Percentiles rank a stretch among this genome's conserved stretches.
phyloP scores from a whole-genome alignment of 2,797 vertebrate genomes.

The Muraenolepis orangiensis region DNA sequence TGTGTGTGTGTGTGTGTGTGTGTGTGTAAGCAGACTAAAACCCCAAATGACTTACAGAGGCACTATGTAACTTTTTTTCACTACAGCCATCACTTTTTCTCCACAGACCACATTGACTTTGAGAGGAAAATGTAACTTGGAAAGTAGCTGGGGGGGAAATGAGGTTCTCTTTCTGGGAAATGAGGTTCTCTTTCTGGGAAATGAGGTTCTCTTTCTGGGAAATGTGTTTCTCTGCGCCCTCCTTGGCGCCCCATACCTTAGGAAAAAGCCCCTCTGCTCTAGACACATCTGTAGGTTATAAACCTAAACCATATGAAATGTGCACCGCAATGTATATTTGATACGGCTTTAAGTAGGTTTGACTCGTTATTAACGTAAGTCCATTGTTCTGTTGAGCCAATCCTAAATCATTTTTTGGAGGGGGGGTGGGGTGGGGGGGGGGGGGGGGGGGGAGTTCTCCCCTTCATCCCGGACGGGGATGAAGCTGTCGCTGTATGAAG shows the following conservation, averaged over 20 bases:
- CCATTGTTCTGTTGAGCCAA: background rate
- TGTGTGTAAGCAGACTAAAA: slow-evolving; percentile 9
- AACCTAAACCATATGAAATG: background rate
- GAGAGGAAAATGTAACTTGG: too few species aligned
- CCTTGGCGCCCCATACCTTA: too few species aligned
- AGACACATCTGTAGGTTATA: background rate
- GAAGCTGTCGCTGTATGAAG: too few species aligned
- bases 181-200: background rate
- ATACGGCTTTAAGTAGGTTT: background rate
- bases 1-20: too few species aligned
- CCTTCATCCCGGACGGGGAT: background rate
- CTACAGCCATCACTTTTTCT: background rate
- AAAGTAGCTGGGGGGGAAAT: background rate
- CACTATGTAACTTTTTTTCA: background rate
- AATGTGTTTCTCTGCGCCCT: background rate
- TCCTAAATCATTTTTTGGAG: too few species aligned
- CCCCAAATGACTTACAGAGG: background rate
- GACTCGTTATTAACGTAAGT: background rate
- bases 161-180: background rate
- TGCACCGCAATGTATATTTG: too few species aligned
- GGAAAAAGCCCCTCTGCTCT: too few species aligned
- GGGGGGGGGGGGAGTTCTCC: too few species aligned
- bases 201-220: background rate
- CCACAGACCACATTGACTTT: background rate
- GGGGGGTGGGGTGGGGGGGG: too few species aligned